A percentile compares a stretch with the other conserved stretches of the same genome.
Conservation (phyloP, 2,888 invertebrate species). For the Drosophila greeni region DNA sequence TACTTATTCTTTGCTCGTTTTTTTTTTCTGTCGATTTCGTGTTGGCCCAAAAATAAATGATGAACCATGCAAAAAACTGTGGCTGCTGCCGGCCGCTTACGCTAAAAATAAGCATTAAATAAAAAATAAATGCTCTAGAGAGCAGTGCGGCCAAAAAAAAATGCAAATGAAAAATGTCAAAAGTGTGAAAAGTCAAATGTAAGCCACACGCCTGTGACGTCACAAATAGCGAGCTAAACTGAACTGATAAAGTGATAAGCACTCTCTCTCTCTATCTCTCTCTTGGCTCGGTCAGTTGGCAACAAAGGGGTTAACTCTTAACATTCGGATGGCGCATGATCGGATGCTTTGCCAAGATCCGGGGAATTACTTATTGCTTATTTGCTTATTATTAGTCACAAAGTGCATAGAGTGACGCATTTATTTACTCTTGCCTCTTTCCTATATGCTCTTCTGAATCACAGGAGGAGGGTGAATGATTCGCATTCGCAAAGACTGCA, state of each 20-base stretch:
- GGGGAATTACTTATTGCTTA: conserved; percentile 16
- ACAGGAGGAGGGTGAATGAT: conserved; percentile 4
- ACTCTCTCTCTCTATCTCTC: background rate
- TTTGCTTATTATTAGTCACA: conserved; percentile 34
- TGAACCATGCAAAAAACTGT: conserved; percentile 61
- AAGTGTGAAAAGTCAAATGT: conserved; percentile 24
- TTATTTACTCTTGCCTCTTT: conserved; percentile 10
- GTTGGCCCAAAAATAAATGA: conserved; percentile 66
- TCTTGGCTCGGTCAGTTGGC: conserved; percentile 15
- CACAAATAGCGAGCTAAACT: conserved; percentile 25
- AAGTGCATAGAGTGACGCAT: conserved; percentile 30
- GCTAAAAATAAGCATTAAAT: conserved; percentile 55
- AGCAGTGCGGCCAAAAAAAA: background rate
- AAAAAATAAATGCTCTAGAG: conserved; percentile 13
- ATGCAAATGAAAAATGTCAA: conserved; percentile 3
- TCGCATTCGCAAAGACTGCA: conserved; percentile 11
- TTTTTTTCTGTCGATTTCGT: conserved; percentile 40
- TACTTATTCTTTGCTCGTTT: conserved; percentile 7
- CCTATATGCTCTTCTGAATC: conserved; percentile 10
- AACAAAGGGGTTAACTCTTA: conserved; percentile 33
- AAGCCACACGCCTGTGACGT: conserved; percentile 47
- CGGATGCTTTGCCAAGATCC: conserved; percentile 12
- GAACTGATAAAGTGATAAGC: conserved; percentile 20
- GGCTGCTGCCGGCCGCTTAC: conserved; percentile 43
- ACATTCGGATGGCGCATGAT: conserved; percentile 28